Evolutionary conservation across 2,113 vertebrate genomes (phyloP).

Genomic region (Grus americana): DNA sequence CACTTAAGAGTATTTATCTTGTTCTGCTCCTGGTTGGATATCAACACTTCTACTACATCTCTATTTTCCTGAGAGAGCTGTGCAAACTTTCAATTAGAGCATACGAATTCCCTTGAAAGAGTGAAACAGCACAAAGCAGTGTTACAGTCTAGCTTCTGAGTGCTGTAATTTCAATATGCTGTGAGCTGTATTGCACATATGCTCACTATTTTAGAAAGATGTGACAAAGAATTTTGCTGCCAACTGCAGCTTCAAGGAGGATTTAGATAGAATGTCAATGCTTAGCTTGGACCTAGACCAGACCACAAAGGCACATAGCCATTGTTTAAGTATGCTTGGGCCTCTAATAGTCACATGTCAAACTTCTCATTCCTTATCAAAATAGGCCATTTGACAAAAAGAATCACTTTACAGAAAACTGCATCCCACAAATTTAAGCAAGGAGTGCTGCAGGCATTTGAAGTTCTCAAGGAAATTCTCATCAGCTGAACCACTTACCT

Average conservation of each 20-base stretch:
- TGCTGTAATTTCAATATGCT: neutral
- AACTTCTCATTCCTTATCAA: neutral
- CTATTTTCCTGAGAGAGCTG: accelerated
- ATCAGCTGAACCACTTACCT: neutral
- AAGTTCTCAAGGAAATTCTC: neutral
- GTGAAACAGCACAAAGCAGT: neutral
- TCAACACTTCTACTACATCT: neutral
- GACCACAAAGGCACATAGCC: neutral
- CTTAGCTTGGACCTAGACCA: neutral
- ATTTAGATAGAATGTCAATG: neutral
- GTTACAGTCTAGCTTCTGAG: neutral
- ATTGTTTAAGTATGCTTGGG: neutral
- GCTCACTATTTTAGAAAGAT: neutral
- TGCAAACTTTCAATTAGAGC: neutral
- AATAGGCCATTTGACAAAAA: neutral
- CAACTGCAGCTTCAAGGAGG: neutral
- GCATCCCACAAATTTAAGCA: neutral
- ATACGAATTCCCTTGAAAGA: neutral
- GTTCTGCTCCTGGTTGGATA: neutral
- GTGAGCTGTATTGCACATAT: accelerated
- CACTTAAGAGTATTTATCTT: neutral
- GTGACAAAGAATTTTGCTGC: neutral
- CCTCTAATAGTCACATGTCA: neutral
- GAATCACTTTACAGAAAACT: neutral
- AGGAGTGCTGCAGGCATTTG: neutral